Evolutionary conservation across 2,888 invertebrate species (phyloP), one percentile per base, ranked within the genome.

Genomic region (Drosophila lutescens): DNA sequence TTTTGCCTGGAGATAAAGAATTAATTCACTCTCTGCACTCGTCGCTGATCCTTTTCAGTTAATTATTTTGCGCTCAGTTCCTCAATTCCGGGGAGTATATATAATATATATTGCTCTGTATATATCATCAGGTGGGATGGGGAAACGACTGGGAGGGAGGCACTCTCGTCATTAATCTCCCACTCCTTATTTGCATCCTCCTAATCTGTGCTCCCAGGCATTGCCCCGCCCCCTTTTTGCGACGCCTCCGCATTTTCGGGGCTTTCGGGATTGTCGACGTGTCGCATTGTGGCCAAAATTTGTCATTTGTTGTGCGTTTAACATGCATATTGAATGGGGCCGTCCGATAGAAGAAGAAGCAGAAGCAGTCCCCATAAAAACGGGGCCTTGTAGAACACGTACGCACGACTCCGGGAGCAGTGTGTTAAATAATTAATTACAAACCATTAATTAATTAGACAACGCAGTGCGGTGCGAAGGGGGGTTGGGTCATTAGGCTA

Each of bases 401-500:
- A 57, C 62, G 65, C 53, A 55, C 53, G 38, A 57, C 41, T 54
- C 8, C 47, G 69, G 67, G 76, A 77, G 75, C 77, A 87, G 73
- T 79, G 74, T 73, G 86, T 81, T 86, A 80, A 79, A 82, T 90
- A 88, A 90, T 89, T 90, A 90, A 90, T 90, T 89, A 86, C 81
- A 88, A 90, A 79, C 78, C 86, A 90, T 89, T 90, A 90, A 90
- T 90, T 90, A 90, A 90, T 90, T 90, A 89, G 78, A 76, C 78
- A 79, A 65, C 66, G 72, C 77, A 71, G 69, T 70, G 79, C 74
- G 78, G 34, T 26, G 26, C 5, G 6, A 10, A 3, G 34, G 12
- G 34, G 12, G 10, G 68, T 66, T 76, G 76, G 79, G 74, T 84
- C 84, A 84, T 84, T 88, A 78, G 67, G 78, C 60, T 80, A 60